Evolutionary conservation across 2,888 invertebrate species (phyloP).

Genomic region (Meghimatium bilineatum): DNA sequence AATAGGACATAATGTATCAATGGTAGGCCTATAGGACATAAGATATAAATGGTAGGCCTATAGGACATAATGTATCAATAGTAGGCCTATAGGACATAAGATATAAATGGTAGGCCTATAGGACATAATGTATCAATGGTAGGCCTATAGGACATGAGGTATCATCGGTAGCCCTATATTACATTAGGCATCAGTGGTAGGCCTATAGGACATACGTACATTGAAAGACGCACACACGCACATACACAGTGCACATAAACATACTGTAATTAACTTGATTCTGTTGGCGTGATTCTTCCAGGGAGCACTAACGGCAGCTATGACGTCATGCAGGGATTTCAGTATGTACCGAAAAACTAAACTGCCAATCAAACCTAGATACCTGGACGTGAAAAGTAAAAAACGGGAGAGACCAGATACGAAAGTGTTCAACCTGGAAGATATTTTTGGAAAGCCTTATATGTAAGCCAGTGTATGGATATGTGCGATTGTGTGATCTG

Average conservation of each 20-base stretch:
- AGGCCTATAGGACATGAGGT: too few species aligned
- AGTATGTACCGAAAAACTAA: neutral
- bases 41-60: too few species aligned
- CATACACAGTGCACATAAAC: neutral
- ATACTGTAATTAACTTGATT: neutral
- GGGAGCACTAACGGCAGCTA: neutral
- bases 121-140: too few species aligned
- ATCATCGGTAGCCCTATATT: too few species aligned
- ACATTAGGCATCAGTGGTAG: too few species aligned
- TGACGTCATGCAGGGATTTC: neutral
- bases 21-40: too few species aligned
- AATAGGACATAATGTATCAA: too few species aligned
- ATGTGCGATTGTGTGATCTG: too few species aligned
- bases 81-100: too few species aligned
- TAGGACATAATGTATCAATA: too few species aligned
- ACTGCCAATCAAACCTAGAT: neutral
- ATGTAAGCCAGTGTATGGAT: neutral
- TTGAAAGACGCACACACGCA: neutral
- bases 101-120: too few species aligned
- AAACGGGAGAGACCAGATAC: neutral
- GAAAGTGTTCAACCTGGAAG: neutral
- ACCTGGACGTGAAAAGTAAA: neutral
- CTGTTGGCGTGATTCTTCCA: neutral
- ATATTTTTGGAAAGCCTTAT: neutral
- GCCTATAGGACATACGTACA: too few species aligned